Evolutionary conservation across 1,140 invertebrate species (phyloP), one percentile per base, ranked within the genome.

Genomic region (Patella vulgata): DNA sequence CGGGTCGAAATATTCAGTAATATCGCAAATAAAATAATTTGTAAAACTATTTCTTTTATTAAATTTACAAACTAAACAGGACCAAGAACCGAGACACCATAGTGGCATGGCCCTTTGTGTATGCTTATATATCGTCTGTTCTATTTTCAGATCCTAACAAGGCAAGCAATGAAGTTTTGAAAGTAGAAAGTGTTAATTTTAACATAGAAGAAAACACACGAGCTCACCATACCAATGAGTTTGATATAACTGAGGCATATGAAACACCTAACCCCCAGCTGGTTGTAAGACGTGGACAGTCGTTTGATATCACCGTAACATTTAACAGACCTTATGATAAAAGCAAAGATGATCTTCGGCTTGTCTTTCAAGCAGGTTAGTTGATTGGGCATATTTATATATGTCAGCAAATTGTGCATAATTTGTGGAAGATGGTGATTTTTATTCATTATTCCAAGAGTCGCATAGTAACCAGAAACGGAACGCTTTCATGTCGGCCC

Each of bases 351-450:
- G 70, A 72, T 23, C 47, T 75, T 1, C 30, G 56, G 2, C 28
- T 75, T 14, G 44, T 68, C 28, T 70, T 73, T 33, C 39, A 67
- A n/a, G 57, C 57, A 39, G 70, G 73, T 75, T 56, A 43, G 64
- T 53, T 27, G 4, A 21, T 36, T 14, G 2, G 14, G 8, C 17
- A 0, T 27, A 57, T 19, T 21, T 9, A 12, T 4, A 2, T 12
- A 4, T 23, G 28, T 1, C 4, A 19, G 21, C 12, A 46, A 8
- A 36, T 12, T 30, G 28, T 25, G 17, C 0, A 14, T 14, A 3
- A 19, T 30, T 3, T 53, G 23, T 30, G 2, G 3, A 30, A 2
- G 5, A 21, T 5, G 27, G 23, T 12, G 50, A 25, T 61, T 44
- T 27, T 21, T 42, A 23, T 44, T 23, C 1, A 6, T 51, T 8